A percentile compares a stretch with the other conserved stretches of the same genome.
Evolutionary conservation across 2,113 vertebrate genomes (phyloP).

Genomic region (Misgurnus mizolepis): DNA sequence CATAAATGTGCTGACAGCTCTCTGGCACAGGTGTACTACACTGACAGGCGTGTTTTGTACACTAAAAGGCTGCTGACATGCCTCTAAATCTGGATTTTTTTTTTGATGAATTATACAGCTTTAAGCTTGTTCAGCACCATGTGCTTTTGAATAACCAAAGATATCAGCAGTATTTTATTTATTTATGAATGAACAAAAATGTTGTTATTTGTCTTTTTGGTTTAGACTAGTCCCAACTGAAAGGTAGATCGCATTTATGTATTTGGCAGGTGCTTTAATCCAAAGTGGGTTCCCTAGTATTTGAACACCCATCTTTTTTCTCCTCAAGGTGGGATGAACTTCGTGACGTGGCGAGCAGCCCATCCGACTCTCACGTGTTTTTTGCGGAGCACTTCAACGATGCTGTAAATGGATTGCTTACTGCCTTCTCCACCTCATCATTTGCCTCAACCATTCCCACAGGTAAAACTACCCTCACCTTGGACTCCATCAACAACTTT

Average conservation of each 20-base stretch:
- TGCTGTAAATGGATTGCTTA: conserved; percentile 85
- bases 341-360: conserved; percentile 78
- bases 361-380: conserved; percentile 81
- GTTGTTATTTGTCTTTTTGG: no score
- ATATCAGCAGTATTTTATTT: no score
- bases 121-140: no score
- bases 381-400: conserved; percentile 85
- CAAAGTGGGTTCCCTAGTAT: no score
- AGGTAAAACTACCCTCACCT: conserved; percentile 68
- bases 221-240: no score
- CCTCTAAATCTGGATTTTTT: not conserved
- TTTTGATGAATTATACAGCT: conserved; percentile 1
- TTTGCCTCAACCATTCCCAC: conserved; percentile 72
- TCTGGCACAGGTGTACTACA: not conserved
- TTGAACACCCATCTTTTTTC: not conserved
- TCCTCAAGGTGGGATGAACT: conserved; percentile 90
- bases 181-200: not conserved
- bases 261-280: no score
- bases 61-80: conserved; percentile 28
- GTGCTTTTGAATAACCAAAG: no score
- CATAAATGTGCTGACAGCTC: not conserved
- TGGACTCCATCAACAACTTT: not conserved
- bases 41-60: not conserved
- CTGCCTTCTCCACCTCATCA: conserved; percentile 71
- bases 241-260: no score